A percentile compares a stretch with the other conserved stretches of the same genome.
Conservation (phyloP, 2,888 invertebrate genomes). For the Scrobipalpa costella region DNA sequence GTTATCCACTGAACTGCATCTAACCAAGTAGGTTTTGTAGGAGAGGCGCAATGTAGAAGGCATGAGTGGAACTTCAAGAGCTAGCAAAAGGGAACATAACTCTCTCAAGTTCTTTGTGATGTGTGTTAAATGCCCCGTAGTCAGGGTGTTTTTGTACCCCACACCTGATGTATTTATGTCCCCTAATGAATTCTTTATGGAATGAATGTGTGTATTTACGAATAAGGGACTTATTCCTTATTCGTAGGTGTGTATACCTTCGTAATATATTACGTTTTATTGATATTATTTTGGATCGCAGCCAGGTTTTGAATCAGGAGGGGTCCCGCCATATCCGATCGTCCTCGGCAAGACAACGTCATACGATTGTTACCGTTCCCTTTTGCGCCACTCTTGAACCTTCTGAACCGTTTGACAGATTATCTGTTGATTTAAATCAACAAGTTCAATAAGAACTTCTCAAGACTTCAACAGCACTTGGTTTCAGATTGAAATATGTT, state of each 20-base stretch:
- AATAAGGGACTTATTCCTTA: too few species aligned
- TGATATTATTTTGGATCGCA: too few species aligned
- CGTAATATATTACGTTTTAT: too few species aligned
- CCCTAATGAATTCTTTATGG: slow-evolving; percentile 73
- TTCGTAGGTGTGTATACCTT: too few species aligned
- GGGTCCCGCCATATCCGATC: slow-evolving; percentile 52
- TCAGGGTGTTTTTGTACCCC: slow-evolving; percentile 58
- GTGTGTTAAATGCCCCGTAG: slow-evolving; percentile 68
- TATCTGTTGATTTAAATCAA: background rate
- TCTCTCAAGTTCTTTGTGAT: slow-evolving; percentile 56
- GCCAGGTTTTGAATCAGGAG: too few species aligned
- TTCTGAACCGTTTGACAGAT: background rate
- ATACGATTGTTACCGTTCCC: slow-evolving; percentile 14
- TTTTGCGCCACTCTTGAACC: background rate
- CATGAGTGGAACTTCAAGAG: background rate
- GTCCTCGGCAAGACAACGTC: background rate
- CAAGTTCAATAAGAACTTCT: too few species aligned
- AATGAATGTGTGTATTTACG: too few species aligned
- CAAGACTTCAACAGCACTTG: too few species aligned
- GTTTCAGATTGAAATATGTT: too few species aligned
- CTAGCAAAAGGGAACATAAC: slow-evolving; percentile 13
- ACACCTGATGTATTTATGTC: slow-evolving; percentile 60
- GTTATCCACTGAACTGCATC: background rate
- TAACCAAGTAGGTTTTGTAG: background rate
- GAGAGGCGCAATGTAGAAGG: background rate